These are phyloP conservation scores for Falco columbarius DNA, from an alignment of 2,797 vertebrate species.

Conservation along the genomic window DNA sequence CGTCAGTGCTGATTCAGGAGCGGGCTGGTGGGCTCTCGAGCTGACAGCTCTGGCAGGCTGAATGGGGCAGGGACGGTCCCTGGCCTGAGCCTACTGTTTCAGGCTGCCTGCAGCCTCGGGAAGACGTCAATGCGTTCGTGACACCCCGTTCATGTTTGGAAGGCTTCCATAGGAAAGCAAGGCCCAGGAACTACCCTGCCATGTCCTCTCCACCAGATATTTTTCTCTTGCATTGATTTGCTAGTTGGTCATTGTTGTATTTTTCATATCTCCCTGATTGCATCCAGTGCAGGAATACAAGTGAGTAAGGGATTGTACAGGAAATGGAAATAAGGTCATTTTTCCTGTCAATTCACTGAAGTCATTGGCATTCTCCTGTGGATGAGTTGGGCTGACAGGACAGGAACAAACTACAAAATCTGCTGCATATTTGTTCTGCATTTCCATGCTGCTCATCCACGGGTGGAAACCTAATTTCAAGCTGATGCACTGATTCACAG, in stretches of 20 bases:
- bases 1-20: not conserved
- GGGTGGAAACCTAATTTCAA: not conserved
- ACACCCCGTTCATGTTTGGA: not conserved
- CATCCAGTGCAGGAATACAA: not conserved
- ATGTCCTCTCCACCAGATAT: not conserved
- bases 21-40: not conserved
- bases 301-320: not conserved
- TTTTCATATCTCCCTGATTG: not conserved
- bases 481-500: not conserved
- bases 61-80: not conserved
- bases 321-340: conserved; percentile 59
- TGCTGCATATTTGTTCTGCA: not conserved
- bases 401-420: not conserved
- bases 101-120: not conserved
- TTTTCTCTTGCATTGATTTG: not conserved
- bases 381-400: conserved; percentile 13
- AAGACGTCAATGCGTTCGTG: not conserved
- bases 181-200: not conserved
- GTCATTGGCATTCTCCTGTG: conserved; percentile 29
- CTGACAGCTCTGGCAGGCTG: not conserved
- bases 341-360: conserved; percentile 36
- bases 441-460: not conserved
- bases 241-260: not conserved
- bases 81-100: not conserved
- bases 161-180: not conserved